Evolutionary conservation across 2,888 invertebrate genomes (phyloP), one percentile per base, ranked within the genome.

Genomic region (Pollenia angustigena): DNA sequence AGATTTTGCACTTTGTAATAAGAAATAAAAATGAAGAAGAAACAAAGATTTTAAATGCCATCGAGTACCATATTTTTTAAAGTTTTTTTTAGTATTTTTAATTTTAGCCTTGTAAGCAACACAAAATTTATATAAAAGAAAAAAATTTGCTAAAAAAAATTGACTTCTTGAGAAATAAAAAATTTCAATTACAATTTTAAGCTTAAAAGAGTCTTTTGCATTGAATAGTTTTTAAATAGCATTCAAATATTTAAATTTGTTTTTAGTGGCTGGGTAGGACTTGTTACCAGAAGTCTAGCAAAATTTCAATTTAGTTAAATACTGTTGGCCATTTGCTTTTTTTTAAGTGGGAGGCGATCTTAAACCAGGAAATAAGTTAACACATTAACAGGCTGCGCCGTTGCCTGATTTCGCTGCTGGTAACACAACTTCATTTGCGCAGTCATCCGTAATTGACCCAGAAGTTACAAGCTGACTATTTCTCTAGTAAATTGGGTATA

Each of bases 31-130:
- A 46, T 8, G 12, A 44, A 56, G 44, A 56, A 6, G 1, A 12
- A 14, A 16, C 40, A 52, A 76, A 71, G 16, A 40, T 66, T 71
- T 72, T 60, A 81, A 81, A 75, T 81, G 74, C 64, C 81, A 81
- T 54, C 72, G 46, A 64, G 81, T 66, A 64, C 3, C 18, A 16
- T 75, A 50, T 74, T 68, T 66, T 44, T 23, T 18, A 66, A 12
- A 48, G n/a, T 32, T 6, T 60, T 23, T 23, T 23, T 23, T 23
- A 23, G 1, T 23, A 23, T 23, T 23, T 48, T 58, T 32, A 32
- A 32, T 32, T 32, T 48, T 58, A 74, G 81, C 81, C 81, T 81
- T 74, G 81, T 32, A 58, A 56, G 18, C 50, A 60, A 23, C 50
- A 46, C 0, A 69, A 40, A 42, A 23, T 48, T 23, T 56, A 56